These are phyloP conservation scores for Drosophila setosimentum DNA, from an alignment of 2,888 invertebrate genomes.

Conservation along the genomic window DNA sequence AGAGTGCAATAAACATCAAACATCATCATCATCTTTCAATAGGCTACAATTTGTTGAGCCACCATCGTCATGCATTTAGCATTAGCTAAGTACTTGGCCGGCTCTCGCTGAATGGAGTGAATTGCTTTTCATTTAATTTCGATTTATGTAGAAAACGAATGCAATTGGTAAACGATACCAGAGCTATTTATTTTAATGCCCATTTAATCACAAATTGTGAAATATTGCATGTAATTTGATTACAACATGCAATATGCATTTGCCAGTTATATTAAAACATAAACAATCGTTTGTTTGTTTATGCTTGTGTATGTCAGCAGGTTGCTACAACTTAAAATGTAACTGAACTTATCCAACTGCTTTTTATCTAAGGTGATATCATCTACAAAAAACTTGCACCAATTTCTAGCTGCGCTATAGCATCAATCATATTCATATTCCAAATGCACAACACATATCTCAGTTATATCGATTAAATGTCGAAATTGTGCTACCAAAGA, in stretches of 20 bases:
- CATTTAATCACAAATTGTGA: conserved; percentile 51
- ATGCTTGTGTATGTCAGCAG: conserved; percentile 32
- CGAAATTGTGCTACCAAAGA: conserved; percentile 34
- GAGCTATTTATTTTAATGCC: conserved; percentile 39
- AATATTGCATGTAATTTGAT: conserved; percentile 55
- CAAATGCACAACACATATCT: conserved; percentile 33
- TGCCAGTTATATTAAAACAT: conserved; percentile 8
- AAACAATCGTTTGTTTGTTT: neutral
- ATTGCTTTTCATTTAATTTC: conserved; percentile 57
- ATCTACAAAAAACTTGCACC: conserved; percentile 38
- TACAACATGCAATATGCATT: conserved; percentile 38
- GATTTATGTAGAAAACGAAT: conserved; percentile 49
- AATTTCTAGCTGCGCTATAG: conserved; percentile 13
- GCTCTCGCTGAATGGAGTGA: conserved; percentile 13
- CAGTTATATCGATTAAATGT: conserved; percentile 42
- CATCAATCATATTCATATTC: conserved; percentile 23
- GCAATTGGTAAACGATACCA: conserved; percentile 53
- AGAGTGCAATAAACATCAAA: neutral
- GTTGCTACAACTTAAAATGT: conserved; percentile 1
- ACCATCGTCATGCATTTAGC: conserved; percentile 5
- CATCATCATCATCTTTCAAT: neutral
- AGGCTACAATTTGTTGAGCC: neutral
- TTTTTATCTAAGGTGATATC: conserved; percentile 30
- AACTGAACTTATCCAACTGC: conserved; percentile 40
- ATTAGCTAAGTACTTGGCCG: conserved; percentile 3